phyloP scores from a whole-genome alignment of 1,140 invertebrate genomes.

The Oryzaephilus surinamensis region DNA sequence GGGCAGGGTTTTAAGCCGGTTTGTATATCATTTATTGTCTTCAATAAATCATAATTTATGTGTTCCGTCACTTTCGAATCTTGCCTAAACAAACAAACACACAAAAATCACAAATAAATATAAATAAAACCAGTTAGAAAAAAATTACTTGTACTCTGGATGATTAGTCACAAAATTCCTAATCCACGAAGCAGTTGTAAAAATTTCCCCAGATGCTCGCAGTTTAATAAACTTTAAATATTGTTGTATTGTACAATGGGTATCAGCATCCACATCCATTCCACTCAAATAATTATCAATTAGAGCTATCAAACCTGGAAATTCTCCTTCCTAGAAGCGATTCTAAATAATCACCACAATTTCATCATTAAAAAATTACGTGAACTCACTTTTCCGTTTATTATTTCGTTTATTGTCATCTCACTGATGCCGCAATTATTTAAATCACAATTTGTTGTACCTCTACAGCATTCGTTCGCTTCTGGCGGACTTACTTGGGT shows the following conservation, averaged over 20 bases:
- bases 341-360: slow-evolving; percentile 3
- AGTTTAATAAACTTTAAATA: slow-evolving; percentile 91
- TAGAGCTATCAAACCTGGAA: slow-evolving; percentile 90
- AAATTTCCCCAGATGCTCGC: slow-evolving; percentile 74
- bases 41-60: slow-evolving; percentile 90
- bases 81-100: slow-evolving; percentile 44
- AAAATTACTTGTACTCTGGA: slow-evolving; percentile 72
- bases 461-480: slow-evolving; percentile 33
- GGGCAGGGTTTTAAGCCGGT: slow-evolving; percentile 60
- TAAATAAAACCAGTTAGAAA: slow-evolving; percentile 1
- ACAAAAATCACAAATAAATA: slow-evolving; percentile 7
- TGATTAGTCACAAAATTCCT: slow-evolving; percentile 82
- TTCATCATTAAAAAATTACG: slow-evolving; percentile 2
- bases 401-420: slow-evolving; percentile 92
- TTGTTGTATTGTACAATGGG: slow-evolving; percentile 91
- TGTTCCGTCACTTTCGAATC: slow-evolving; percentile 82
- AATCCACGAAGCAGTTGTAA: slow-evolving; percentile 87
- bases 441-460: slow-evolving; percentile 22
- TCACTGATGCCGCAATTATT: slow-evolving; percentile 46
- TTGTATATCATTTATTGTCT: slow-evolving; percentile 62
- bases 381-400: slow-evolving; percentile 81
- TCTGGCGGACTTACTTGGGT: slow-evolving; percentile 39
- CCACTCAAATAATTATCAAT: slow-evolving; percentile 86
- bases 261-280: slow-evolving; percentile 94
- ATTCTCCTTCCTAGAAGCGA: slow-evolving; percentile 57